These are phyloP conservation scores for Ostrea denselamellosa DNA, from an alignment of 1,140 invertebrate genomes.

Conservation along the genomic window DNA sequence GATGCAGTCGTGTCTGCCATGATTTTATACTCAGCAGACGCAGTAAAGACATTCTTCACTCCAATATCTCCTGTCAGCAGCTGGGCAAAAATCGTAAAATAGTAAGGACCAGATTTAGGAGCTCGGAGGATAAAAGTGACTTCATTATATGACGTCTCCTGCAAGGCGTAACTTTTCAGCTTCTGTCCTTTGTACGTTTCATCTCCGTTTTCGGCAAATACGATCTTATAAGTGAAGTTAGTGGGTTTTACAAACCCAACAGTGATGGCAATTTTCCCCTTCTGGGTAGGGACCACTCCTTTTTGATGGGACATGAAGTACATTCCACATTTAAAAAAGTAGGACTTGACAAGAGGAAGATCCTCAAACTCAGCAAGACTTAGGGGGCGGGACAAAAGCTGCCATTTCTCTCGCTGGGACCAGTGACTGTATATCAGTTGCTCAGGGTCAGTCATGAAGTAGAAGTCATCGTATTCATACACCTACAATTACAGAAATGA, in stretches of 20 bases:
- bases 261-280: constrained; percentile 74
- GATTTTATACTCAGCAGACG: constrained; percentile 79
- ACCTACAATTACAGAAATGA: constrained; percentile 64
- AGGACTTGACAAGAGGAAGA: constrained; percentile 78
- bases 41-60: constrained; percentile 77
- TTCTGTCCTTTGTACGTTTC: constrained; percentile 75
- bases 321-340: constrained; percentile 79
- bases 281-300: constrained; percentile 74
- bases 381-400: constrained; percentile 72
- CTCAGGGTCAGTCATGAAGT: constrained; percentile 79
- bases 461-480: constrained; percentile 80
- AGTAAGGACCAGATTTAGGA: constrained; percentile 76
- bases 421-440: constrained; percentile 79
- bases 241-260: constrained; percentile 77
- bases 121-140: constrained; percentile 76
- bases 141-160: constrained; percentile 76
- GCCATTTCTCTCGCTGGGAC: constrained; percentile 77
- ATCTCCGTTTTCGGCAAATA: constrained; percentile 71
- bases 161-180: constrained; percentile 76
- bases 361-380: constrained; percentile 77
- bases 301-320: constrained; percentile 77
- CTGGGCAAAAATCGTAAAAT: constrained; percentile 78
- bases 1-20: constrained; percentile 69
- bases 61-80: constrained; percentile 73
- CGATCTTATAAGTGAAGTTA: constrained; percentile 78